phyloP scores from a whole-genome alignment of 2,113 vertebrate genomes.

The Malaclemys terrapin region DNA sequence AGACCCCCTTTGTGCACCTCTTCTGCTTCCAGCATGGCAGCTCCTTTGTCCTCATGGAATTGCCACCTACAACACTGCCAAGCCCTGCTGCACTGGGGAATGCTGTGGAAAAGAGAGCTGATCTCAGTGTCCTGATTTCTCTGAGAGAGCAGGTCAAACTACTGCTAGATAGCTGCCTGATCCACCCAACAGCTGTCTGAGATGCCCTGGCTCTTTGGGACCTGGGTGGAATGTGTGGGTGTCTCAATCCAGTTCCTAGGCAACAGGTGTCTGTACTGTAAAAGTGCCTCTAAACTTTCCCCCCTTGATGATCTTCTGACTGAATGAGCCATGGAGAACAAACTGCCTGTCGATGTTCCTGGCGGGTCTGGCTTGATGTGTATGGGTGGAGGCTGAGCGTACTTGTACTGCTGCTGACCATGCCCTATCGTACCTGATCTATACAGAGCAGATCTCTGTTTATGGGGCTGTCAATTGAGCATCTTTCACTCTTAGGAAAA shows the following conservation, averaged over 20 bases:
- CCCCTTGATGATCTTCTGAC: background rate
- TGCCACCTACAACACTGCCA: background rate
- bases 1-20: background rate
- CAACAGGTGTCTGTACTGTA: background rate
- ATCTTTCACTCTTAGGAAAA: background rate
- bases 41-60: background rate
- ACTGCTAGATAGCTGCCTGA: background rate
- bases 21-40: background rate
- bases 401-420: background rate
- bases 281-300: background rate
- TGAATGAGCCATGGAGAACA: background rate
- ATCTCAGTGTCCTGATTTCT: background rate
- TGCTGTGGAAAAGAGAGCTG: background rate
- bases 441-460: background rate
- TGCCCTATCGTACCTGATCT: background rate
- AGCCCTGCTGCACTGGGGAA: background rate
- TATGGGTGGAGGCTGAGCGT: background rate
- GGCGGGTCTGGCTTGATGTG: background rate
- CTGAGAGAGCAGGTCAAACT: background rate
- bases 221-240: background rate
- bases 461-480: background rate
- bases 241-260: background rate
- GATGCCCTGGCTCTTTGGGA: background rate
- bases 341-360: background rate
- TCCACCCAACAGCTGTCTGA: background rate